phyloP scores from a whole-genome alignment of 2,113 vertebrate species.

The Cynopterus brachyotis region DNA sequence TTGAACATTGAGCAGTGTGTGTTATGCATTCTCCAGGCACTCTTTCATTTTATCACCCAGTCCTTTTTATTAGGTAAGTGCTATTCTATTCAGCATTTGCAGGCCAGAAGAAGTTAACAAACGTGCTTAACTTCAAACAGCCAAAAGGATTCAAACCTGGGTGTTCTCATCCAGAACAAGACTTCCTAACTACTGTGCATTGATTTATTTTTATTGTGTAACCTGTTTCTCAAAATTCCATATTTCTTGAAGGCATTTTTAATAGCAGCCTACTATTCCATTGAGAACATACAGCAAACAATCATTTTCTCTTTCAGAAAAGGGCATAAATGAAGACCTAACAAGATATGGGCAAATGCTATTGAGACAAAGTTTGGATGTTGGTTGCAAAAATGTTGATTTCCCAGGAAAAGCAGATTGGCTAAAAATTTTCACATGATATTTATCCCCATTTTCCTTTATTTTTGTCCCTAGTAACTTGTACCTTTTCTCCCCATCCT shows the following conservation, averaged over 20 bases:
- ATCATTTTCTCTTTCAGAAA: not conserved
- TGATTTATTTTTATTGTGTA: not conserved
- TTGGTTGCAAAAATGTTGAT: not conserved
- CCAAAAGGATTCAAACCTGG: not conserved
- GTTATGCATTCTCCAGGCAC: not conserved
- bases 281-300: not conserved
- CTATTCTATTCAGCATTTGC: not conserved
- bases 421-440: not conserved
- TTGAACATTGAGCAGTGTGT: not conserved
- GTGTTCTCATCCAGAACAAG: not conserved
- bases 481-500: not conserved
- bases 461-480: no score
- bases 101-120: not conserved
- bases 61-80: not conserved
- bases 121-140: not conserved
- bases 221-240: not conserved
- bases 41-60: not conserved
- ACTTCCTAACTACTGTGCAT: not conserved
- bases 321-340: not conserved
- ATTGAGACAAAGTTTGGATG: not conserved
- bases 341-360: not conserved
- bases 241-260: not conserved
- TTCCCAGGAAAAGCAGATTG: not conserved
- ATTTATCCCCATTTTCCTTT: not conserved
- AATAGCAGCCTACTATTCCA: not conserved